Evolutionary conservation across 2,797 vertebrate species (phyloP).

Genomic region (Morus bassanus): DNA sequence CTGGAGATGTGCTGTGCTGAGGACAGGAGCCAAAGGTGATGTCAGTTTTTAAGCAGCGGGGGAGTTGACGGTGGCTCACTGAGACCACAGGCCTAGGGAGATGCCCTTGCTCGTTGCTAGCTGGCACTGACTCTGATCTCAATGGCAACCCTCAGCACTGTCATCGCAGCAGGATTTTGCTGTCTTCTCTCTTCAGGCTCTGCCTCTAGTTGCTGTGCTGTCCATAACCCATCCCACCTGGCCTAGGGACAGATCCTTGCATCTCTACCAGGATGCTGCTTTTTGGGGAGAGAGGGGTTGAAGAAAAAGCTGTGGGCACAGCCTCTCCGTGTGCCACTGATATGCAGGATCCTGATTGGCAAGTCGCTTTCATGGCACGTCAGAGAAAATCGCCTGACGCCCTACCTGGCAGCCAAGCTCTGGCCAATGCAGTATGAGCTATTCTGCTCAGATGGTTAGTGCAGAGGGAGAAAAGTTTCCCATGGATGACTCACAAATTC

Average conservation of each 20-base stretch:
- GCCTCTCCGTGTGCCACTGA: neutral
- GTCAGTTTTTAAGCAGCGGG: neutral
- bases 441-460: neutral
- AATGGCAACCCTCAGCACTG: neutral
- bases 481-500: constrained; percentile 57
- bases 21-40: neutral
- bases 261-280: neutral
- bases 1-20: neutral
- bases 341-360: neutral
- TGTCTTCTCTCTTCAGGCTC: neutral
- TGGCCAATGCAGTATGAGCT: neutral
- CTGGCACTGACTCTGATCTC: neutral
- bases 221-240: neutral
- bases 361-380: neutral
- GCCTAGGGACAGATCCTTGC: neutral
- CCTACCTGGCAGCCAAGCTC: neutral
- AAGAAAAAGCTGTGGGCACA: neutral
- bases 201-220: neutral
- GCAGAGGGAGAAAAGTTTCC: neutral
- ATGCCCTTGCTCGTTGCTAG: neutral
- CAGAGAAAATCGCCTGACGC: neutral
- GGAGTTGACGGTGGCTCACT: neutral
- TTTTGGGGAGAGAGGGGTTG: neutral
- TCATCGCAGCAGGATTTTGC: neutral
- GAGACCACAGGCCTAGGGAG: neutral